These are phyloP conservation scores for Pristis pectinata DNA, from an alignment of 2,797 vertebrate species.

Conservation along the genomic window DNA sequence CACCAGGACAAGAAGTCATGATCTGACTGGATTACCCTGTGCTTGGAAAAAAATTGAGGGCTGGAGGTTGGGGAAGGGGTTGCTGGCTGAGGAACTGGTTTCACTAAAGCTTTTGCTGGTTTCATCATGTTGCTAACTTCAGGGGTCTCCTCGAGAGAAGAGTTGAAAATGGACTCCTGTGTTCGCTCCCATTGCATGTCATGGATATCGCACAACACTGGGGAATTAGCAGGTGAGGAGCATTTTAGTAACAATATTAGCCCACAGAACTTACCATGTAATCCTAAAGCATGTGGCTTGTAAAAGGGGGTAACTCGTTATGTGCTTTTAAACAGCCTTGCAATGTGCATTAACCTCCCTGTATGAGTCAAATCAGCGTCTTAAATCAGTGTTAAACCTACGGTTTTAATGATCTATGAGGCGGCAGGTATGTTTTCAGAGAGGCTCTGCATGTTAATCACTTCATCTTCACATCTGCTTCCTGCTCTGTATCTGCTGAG, in stretches of 20 bases:
- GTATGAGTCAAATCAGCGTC: not conserved
- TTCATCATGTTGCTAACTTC: conserved; percentile 13
- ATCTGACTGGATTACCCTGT: not conserved
- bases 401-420: not conserved
- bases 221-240: conserved; percentile 9
- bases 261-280: not conserved
- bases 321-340: not conserved
- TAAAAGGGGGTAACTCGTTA: conserved; percentile 1
- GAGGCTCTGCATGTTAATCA: not conserved
- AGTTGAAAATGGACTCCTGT: conserved; percentile 1
- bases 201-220: not conserved
- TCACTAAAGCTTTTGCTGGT: not conserved
- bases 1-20: not conserved
- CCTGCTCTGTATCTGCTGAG: not conserved
- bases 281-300: not conserved
- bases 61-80: not conserved
- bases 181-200: not conserved
- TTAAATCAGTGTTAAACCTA: not conserved
- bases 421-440: not conserved
- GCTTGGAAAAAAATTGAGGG: not conserved
- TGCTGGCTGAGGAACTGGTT: not conserved
- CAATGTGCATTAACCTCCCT: not conserved
- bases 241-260: not conserved
- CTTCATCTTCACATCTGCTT: not conserved
- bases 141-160: conserved; percentile 12